Conservation (phyloP, 2,888 invertebrate genomes). For the Ochropleura leucogaster region DNA sequence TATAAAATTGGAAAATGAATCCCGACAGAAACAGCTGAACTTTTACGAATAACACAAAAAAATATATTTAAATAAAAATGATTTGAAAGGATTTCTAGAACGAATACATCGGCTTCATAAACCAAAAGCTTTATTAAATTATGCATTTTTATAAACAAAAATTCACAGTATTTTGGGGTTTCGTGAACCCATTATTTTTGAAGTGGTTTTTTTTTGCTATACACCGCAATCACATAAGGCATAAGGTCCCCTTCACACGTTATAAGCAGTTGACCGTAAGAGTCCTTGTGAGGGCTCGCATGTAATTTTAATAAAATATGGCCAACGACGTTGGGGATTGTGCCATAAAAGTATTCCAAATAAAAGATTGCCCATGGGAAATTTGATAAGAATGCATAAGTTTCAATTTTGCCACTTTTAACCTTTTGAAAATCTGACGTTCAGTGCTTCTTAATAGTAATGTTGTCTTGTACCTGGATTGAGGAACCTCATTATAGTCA, state of each 20-base stretch:
- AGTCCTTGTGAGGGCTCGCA: background rate
- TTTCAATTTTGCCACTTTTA: background rate
- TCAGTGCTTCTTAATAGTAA: background rate
- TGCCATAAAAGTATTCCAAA: background rate
- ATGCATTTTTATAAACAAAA: constrained; percentile 7
- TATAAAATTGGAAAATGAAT: constrained; percentile 6
- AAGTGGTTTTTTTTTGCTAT: constrained; percentile 17
- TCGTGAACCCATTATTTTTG: background rate
- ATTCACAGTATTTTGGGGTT: background rate
- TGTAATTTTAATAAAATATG: constrained; percentile 36
- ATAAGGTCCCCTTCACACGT: background rate
- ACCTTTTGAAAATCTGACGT: background rate
- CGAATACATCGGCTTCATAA: background rate
- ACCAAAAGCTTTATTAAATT: background rate
- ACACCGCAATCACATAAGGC: constrained; percentile 19
- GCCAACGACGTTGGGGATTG: constrained; percentile 6
- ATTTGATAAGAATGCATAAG: background rate
- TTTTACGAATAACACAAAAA: background rate
- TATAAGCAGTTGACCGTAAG: constrained; percentile 14
- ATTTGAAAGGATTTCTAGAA: background rate
- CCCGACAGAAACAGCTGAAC: background rate
- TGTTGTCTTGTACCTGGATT: background rate
- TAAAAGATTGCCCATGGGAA: constrained; percentile 10
- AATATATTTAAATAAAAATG: background rate
- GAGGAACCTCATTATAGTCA: background rate